Conservation (phyloP, 1,140 invertebrate genomes). For the Teleogryllus occipitalis region DNA sequence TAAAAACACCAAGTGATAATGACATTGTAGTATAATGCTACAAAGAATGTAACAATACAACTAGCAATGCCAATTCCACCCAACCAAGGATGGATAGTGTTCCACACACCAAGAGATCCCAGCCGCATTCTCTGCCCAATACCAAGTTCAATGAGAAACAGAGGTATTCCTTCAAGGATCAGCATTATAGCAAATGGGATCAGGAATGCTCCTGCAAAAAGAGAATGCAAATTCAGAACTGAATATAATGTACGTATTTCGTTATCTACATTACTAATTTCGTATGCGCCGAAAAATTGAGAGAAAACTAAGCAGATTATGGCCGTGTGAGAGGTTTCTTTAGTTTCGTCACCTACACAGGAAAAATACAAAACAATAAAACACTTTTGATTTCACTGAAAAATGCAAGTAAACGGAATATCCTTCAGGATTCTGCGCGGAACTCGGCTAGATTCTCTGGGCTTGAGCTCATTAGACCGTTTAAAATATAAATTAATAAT, state of each 20-base stretch:
- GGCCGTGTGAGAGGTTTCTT: too few relatives aligned
- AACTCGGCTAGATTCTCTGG: too few relatives aligned
- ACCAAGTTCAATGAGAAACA: slow-evolving; percentile 91
- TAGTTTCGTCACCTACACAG: too few relatives aligned
- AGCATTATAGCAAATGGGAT: slow-evolving; percentile 95
- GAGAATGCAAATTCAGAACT: background rate
- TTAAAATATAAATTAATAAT: too few relatives aligned
- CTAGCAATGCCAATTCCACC: slow-evolving; percentile 83
- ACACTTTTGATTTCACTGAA: too few relatives aligned
- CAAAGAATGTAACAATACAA: slow-evolving; percentile 85
- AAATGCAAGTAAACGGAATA: too few relatives aligned
- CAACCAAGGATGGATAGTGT: slow-evolving; percentile 85
- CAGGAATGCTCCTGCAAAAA: slow-evolving; percentile 77
- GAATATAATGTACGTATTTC: background rate
- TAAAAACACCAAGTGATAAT: slow-evolving; percentile 98
- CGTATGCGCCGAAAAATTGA: background rate
- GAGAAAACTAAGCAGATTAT: background rate
- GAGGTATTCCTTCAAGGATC: slow-evolving; percentile 81
- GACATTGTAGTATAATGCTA: slow-evolving; percentile 94
- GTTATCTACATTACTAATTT: background rate
- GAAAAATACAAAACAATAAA: too few relatives aligned
- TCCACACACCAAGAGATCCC: slow-evolving; percentile 87
- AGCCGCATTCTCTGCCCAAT: slow-evolving; percentile 83
- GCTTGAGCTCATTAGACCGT: too few relatives aligned
- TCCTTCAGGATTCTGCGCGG: too few relatives aligned